Evolutionary conservation across 2,113 vertebrate species (phyloP), one percentile per base, ranked within the genome.

Genomic region (Elachura formosa): DNA sequence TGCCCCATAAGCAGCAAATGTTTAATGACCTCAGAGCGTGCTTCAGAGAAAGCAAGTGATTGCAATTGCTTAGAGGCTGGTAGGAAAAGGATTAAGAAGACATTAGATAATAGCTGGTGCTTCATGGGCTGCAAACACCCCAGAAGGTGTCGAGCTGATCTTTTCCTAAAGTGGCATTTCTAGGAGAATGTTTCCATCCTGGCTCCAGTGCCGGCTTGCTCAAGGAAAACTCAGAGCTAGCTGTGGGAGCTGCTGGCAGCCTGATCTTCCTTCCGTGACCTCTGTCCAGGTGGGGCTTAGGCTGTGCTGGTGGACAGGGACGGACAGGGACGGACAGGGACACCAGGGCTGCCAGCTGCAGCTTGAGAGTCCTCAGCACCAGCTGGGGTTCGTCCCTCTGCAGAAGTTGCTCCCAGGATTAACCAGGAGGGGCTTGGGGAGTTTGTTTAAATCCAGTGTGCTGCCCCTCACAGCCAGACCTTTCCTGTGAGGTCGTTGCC

Each of bases 41-140:
- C 87, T 95, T 91, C 87, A 87, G 81, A 77, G 61, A 84, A 84
- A 74, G 64, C 18, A 41, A n/a, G 64, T 78, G 84, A 71, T 87
- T 87, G 81, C 81, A 74, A 38, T 62, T 93, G 73, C 82, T 89
- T 87, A 45, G 55, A 74, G 78, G 45, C 56, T 81, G 77, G 63
- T 36, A 80, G 64, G 24, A 89, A 89, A 67, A 56, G 34, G 34
- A 69, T 94, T 48, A 52, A 84, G 73, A 84, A 9, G 68, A 45
- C 51, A 29, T 87, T 77, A 62, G 81, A 41, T 41, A 45, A 84
- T 81, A 87, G 31, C 38, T 54, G 77, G 45, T 77, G 58, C 68
- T 80, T 91, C 0, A 1, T 49, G 81, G 51, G 15, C 73, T 81
- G 77, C 90, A 73, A 4, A 69, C 81, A 41, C 46, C 18, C 49